Evolutionary conservation across 2,113 vertebrate species (phyloP).

Genomic region (Monopterus albus): DNA sequence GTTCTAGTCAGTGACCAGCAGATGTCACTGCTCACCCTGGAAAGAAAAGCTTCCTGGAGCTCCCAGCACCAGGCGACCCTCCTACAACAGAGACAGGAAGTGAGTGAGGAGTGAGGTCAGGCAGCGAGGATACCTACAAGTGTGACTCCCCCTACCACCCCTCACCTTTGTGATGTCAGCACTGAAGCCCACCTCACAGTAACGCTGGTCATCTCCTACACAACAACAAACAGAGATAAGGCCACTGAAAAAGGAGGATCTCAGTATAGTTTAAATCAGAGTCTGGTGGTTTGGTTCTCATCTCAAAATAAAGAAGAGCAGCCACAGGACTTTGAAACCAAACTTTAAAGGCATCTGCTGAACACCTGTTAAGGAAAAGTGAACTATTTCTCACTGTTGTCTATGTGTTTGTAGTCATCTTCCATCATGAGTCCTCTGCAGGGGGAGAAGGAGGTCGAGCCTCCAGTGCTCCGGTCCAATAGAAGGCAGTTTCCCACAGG

Average conservation of each 20-base stretch:
- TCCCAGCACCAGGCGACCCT: constrained; percentile 8
- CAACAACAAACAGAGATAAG: not conserved
- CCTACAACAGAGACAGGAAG: constrained; percentile 12
- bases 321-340: no score
- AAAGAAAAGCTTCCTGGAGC: constrained; percentile 48
- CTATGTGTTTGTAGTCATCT: not conserved
- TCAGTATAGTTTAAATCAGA: not conserved
- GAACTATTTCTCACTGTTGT: constrained; percentile 26
- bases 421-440: constrained; percentile 36
- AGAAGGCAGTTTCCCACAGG: constrained; percentile 47
- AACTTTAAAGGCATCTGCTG: no score
- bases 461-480: constrained; percentile 14
- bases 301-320: no score
- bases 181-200: constrained; percentile 46
- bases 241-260: not conserved
- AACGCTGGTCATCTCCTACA: constrained; percentile 35
- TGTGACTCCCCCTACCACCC: not conserved
- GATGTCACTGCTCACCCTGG: constrained; percentile 26
- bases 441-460: constrained; percentile 23
- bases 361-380: no score
- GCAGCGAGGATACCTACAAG: not conserved
- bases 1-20: not conserved
- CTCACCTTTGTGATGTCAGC: constrained; percentile 40
- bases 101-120: no score
- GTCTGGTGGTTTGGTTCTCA: no score